Evolutionary conservation across 2,888 invertebrate genomes (phyloP), one percentile per base, ranked within the genome.

Genomic region (Yponomeuta evonymella): DNA sequence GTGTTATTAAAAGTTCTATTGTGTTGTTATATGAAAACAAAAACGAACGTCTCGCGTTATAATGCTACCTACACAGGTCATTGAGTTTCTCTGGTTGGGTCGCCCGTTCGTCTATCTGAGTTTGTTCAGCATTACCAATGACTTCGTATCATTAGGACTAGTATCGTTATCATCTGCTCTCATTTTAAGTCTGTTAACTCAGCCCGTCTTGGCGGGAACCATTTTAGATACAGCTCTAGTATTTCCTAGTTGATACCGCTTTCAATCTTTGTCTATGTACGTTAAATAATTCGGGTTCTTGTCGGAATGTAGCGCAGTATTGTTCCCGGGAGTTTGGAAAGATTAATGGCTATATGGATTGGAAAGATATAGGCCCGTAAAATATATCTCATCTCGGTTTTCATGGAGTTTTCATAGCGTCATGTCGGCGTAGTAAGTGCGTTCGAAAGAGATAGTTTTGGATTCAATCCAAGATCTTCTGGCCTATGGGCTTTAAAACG

Each of bases 311-410:
- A 15, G 51, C 51, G 51, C 51, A 58, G 10, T 51, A 58, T 4
- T 58, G 51, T 12, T 15, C 15, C 51, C 4, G 51, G 51, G 51
- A 58, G 51, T 58, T 58, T 15, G 15, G 51, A 15, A 51, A 3
- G 1, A 8, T 58, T 58, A 58, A 58, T 58, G 15, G 15, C 12
- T 58, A 3, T 15, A 58, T 58, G 51, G 51, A 58, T 58, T 58
- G 15, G 51, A 58, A 58, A 58, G 15, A 58, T 15, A 8, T 58
- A 58, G 51, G 51, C 51, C 51, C 51, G 51, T 58, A 58, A 58
- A 58, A 58, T 58, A 58, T 58, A 58, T 58, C 51, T 58, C 51
- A 58, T 58, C 51, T 58, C 15, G 51, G 51, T 58, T 58, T 58
- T 58, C 12, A 58, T 58, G 51, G 51, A 58, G 12, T 58, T 58